Evolutionary conservation across 2,797 vertebrate genomes (phyloP).

Genomic region (Amblyraja radiata): DNA sequence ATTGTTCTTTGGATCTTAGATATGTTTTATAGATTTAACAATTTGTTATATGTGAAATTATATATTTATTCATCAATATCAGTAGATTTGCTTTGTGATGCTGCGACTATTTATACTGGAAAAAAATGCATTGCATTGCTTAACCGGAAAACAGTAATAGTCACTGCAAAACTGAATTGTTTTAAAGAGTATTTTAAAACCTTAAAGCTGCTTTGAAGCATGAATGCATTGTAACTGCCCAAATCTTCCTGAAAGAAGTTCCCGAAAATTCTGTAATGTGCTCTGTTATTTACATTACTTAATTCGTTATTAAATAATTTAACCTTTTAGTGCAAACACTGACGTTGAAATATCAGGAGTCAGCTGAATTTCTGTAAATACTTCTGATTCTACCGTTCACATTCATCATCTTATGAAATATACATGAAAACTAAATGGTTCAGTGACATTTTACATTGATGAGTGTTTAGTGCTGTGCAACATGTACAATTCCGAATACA

Average conservation of each 20-base stretch:
- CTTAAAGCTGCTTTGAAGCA: too few species aligned
- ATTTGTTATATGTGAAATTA: not conserved
- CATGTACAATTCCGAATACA: not conserved
- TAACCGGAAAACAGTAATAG: not conserved
- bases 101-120: not conserved
- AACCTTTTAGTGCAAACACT: not conserved
- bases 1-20: not conserved
- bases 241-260: not conserved
- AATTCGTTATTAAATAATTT: constrained; percentile 3
- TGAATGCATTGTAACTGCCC: too few species aligned
- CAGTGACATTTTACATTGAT: not conserved
- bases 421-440: not conserved
- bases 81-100: not conserved
- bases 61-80: constrained; percentile 13
- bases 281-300: not conserved
- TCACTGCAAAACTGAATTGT: not conserved
- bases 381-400: not conserved
- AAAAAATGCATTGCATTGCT: not conserved
- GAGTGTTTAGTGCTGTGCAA: not conserved
- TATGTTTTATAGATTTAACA: not conserved
- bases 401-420: not conserved
- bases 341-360: not conserved
- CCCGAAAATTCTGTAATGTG: not conserved
- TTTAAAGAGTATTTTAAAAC: not conserved
- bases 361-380: not conserved